A percentile compares a stretch with the other conserved stretches of the same genome.
These are phyloP conservation scores for Ptilonorhynchus violaceus DNA, from an alignment of 2,113 vertebrate species.

Conservation along the genomic window DNA sequence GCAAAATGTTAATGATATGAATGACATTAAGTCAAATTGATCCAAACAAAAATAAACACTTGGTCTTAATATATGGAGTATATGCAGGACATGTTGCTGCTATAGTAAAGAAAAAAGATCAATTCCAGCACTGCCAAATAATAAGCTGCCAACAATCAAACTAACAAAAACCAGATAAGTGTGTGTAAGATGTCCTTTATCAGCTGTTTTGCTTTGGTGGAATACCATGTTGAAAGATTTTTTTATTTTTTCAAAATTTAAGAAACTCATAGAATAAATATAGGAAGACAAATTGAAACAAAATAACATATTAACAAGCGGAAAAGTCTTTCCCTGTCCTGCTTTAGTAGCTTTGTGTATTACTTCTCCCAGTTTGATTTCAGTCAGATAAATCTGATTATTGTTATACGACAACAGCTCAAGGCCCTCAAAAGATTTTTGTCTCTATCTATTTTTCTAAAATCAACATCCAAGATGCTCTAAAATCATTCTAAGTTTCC, in stretches of 20 bases:
- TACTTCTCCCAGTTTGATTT: neutral
- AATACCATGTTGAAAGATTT: neutral
- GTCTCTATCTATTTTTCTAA: neutral
- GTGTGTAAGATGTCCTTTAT: neutral
- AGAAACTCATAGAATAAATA: neutral
- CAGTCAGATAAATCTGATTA: neutral
- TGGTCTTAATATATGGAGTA: constrained; percentile 17
- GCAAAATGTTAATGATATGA: constrained; percentile 80
- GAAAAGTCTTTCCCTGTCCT: neutral
- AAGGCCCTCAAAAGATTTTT: neutral
- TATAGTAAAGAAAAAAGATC: constrained; percentile 9
- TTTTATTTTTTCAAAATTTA: neutral
- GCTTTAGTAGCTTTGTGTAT: neutral
- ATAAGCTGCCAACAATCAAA: neutral
- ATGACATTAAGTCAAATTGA: constrained; percentile 85
- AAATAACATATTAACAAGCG: neutral
- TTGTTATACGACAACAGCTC: neutral
- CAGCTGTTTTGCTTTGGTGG: neutral
- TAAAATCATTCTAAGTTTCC: neutral
- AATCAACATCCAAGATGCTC: neutral
- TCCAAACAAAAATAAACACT: constrained; percentile 75
- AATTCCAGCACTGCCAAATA: constrained; percentile 15
- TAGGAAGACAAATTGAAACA: neutral
- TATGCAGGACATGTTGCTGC: constrained; percentile 1
- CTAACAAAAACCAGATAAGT: neutral